A percentile compares a stretch with the other conserved stretches of the same genome.
Evolutionary conservation across 2,888 invertebrate genomes (phyloP).

Genomic region (Scaptomyza caliginosa): DNA sequence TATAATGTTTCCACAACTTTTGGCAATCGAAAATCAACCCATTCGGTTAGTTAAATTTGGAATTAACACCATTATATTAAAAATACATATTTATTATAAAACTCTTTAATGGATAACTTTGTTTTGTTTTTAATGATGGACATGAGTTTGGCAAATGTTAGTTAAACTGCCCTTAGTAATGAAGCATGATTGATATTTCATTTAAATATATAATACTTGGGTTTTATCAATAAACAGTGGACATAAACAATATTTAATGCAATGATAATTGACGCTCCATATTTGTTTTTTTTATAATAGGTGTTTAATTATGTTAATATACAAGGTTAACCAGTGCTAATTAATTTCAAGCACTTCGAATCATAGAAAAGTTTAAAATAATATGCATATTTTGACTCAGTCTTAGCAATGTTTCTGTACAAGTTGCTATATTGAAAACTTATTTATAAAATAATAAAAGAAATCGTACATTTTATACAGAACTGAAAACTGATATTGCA

Average conservation of each 20-base stretch:
- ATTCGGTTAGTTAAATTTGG: background rate
- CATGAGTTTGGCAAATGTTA: background rate
- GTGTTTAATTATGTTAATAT: conserved; percentile 17
- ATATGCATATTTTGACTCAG: conserved; percentile 56
- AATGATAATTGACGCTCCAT: conserved; percentile 64
- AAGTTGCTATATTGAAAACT: conserved; percentile 11
- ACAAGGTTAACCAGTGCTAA: background rate
- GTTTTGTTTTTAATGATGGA: background rate
- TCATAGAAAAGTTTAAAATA: background rate
- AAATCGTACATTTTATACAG: background rate
- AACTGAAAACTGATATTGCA: conserved; percentile 31
- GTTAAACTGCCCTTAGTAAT: background rate
- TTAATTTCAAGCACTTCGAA: background rate
- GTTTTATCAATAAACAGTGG: conserved; percentile 17
- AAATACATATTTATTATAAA: conserved; percentile 45
- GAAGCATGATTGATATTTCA: background rate
- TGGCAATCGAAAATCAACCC: background rate
- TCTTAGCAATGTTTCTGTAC: conserved; percentile 53
- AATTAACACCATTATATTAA: conserved; percentile 11
- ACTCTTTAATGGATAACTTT: conserved; percentile 25
- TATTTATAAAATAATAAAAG: background rate
- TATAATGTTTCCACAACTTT: background rate
- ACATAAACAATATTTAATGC: conserved; percentile 36
- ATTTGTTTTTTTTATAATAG: conserved; percentile 11
- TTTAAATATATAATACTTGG: conserved; percentile 41